Base-by-base conservation (phyloP, 2,797 vertebrate species). In the Cuniculus paca region DNA sequence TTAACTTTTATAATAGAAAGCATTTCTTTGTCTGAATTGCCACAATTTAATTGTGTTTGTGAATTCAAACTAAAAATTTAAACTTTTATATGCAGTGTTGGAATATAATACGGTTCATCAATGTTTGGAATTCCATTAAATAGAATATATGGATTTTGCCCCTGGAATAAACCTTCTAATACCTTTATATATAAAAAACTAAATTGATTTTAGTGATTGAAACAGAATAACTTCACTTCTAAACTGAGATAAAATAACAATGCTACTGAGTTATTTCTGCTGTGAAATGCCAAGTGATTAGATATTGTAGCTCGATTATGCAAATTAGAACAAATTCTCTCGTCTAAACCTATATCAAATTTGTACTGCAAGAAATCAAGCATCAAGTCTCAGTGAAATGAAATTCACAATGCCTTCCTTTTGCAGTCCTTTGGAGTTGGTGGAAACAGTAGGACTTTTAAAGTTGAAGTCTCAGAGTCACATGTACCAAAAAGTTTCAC, bases 71-170 rank as follows among this genome's bases (percentile, higher is more conserved):
- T 36, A 94, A 95, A 94, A 98, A 58, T 54, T 94, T 97, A 95
- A 97, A 95, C 3, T 96, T 83, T 26, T 31, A 94, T 80, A 93
- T 86, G 82, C 19, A 65, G 26, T 88, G 88, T 97, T 97, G 54
- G 81, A 97, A 97, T 96, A 48, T 82, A 97, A 84, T 97, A 95
- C 87, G 78, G 74, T 82, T 97, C 85, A 96, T 97, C 92, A 94
- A 36, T 95, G 17, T 97, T 97, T 96, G 79, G 26, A 97, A 96
- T 97, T 97, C 75, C 97, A 14, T 74, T 97, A 90, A 97, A 90
- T 20, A 93, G 81, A 95, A 96, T 74, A 54, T 93, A 87, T 95
- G 94, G 7, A 93, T 90, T 91, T 95, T 91, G 70, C 39, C 63
- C 95, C 56, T 93, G 75, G 50, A 39, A 93, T 96, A 97, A 95